Evolutionary conservation across 2,888 invertebrate genomes (phyloP), one percentile per base, ranked within the genome.

Genomic region (Cheilosia vernalis): DNA sequence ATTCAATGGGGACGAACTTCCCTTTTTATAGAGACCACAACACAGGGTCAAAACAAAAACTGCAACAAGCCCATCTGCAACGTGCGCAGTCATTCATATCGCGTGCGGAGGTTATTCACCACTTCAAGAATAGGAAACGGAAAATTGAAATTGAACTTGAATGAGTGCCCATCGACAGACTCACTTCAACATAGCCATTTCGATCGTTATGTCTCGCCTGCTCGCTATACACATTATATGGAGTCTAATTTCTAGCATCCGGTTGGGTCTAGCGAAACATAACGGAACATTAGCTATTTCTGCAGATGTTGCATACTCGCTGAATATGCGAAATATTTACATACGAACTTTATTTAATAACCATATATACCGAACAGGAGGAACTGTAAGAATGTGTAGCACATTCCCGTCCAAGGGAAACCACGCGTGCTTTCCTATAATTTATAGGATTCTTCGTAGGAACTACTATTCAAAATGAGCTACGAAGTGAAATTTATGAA

Each of bases 71-170:
- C 21, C 13, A 10, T 17, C 51, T 13, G 19, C 17, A 17, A 19
- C 47, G n/a, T 7, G 15, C 49, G 15, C 49, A 37, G 42, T 19
- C 44, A 69, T 69, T 64, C 44, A 49, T 60, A 40, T 49, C 72
- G 53, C 60, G 7, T 19, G n/a, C n/a, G 30, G 17, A 64, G 58
- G 74, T 74, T 69, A 70, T 79, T 84, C 58, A 55, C 73, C 64
- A 60, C 73, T 69, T 42, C 40, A 24, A 17, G 49, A 58, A 58
- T 40, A 44, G 63, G 30, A 69, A 66, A 55, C 40, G 69, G 24
- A 70, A 72, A 81, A 77, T 47, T 81, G 76, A 77, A 85, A 85
- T 85, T 85, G 85, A 85, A 85, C 85, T 85, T 85, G 85, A 85
- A 85, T 85, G 76, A 72, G 77, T 76, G 72, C 80, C 67, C 76